Percentiles rank a stretch among this genome's conserved stretches.
These are phyloP conservation scores for Spilarctia lutea DNA, from an alignment of 2,888 invertebrate species.

Conservation along the genomic window DNA sequence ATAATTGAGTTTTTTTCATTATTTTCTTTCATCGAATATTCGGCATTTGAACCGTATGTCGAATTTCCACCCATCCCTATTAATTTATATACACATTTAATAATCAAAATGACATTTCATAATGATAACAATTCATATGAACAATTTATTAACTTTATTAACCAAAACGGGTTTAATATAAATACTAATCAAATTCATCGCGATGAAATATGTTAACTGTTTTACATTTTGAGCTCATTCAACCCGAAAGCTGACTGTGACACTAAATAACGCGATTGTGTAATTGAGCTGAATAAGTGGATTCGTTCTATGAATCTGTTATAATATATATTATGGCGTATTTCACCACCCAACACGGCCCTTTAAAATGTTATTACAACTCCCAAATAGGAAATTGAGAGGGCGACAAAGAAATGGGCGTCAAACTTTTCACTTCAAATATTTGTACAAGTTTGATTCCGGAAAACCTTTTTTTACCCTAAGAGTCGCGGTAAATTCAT, in stretches of 20 bases:
- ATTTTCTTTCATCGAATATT: too few relatives aligned
- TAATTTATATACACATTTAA: too few relatives aligned
- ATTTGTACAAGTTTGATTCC: slow-evolving; percentile 74
- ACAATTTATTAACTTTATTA: slow-evolving; percentile 30
- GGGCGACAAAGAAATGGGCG: slow-evolving; percentile 33
- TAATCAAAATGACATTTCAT: neutral
- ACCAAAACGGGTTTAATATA: slow-evolving; percentile 33
- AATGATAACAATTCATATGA: neutral
- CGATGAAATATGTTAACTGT: slow-evolving; percentile 50
- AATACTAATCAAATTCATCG: slow-evolving; percentile 47
- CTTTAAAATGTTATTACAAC: slow-evolving; percentile 36
- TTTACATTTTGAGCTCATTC: slow-evolving; percentile 36
- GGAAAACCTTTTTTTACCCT: slow-evolving; percentile 65
- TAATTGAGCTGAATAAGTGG: slow-evolving; percentile 44
- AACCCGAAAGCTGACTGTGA: slow-evolving; percentile 33
- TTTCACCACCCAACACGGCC: slow-evolving; percentile 16
- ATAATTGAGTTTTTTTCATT: too few relatives aligned
- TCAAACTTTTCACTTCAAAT: slow-evolving; percentile 70
- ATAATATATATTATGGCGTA: slow-evolving; percentile 12
- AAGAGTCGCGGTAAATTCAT: slow-evolving; percentile 75
- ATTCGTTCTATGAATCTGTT: slow-evolving; percentile 24
- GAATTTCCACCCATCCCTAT: too few relatives aligned
- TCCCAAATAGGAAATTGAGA: slow-evolving; percentile 55
- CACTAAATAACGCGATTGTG: slow-evolving; percentile 30
- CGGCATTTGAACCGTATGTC: too few relatives aligned